Base-by-base conservation (phyloP, 2,797 vertebrate species). In the Mus spretus region DNA sequence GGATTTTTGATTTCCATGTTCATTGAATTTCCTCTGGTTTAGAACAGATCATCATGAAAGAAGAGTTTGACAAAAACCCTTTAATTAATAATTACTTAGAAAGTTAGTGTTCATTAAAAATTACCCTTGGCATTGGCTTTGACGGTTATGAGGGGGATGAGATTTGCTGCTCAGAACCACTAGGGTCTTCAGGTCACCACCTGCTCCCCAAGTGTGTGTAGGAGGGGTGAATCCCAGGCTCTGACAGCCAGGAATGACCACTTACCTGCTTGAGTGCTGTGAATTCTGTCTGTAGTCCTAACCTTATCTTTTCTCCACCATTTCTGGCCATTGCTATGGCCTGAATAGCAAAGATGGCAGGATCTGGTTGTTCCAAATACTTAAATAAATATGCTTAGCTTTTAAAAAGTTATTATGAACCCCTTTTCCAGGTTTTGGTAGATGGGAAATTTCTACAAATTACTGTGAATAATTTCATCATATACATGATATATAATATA, bases 151-250 rank as follows among this genome's bases (percentile, higher is more conserved):
- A 31, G 81, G 22, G 95, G 67, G 98, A 98, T 99, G 98, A 99
- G 99, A 99, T 98, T 98, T 97, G 97, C 99, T 98, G 98, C 99
- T 98, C 14, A 98, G 1, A 99, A 97, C 19, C 97, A 97, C 17
- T 34, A 53, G 98, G 98, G 98, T 83, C 97, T 85, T 96, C 72
- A 98, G 98, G 98, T 99, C 97, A 97, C 92, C 98, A 65, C 98
- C 98, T 97, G 57, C 97, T 26, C 15, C 0, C 0, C 0, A 6
- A 1, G 6, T 9, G 92, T 88, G 98, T 65, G 63, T 65, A n/a
- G 15, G 96, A 95, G 1, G 11, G 95, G 89, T 98, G 89, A 99
- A 98, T 99, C 98, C 98, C 98, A 72, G 98, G 98, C 95, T 98
- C 98, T 47, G 82, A 84, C 26, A 65, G 40, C 3, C 40, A 84